Evolutionary conservation across 2,888 invertebrate genomes (phyloP).

Genomic region (Muscina levida): DNA sequence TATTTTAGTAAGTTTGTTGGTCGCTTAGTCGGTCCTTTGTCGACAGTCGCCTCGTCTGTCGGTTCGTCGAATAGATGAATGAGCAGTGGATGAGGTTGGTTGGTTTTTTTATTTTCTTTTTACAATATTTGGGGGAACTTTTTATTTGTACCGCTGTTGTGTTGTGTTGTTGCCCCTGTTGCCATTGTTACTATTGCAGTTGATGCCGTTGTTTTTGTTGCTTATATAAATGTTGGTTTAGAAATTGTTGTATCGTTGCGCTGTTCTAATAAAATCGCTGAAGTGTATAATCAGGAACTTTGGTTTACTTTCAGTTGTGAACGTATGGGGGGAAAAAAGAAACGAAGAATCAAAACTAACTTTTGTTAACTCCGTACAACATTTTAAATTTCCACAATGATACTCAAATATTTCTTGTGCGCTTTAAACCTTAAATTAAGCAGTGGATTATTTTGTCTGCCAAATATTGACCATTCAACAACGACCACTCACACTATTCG

Average conservation of each 20-base stretch:
- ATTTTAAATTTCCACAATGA: conserved; percentile 30
- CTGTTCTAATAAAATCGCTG: conserved; percentile 53
- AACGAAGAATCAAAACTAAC: conserved; percentile 12
- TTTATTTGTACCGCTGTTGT: conserved; percentile 24
- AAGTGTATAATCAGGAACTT: conserved; percentile 55
- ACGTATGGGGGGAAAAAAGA: conserved; percentile 2
- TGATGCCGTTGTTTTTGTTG: conserved; percentile 35
- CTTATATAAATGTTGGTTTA: conserved; percentile 47
- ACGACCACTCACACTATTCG: conserved; percentile 9
- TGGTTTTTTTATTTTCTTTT: conserved; percentile 28
- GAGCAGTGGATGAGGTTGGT: conserved; percentile 26
- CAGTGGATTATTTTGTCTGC: conserved; percentile 16
- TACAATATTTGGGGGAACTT: conserved; percentile 12
- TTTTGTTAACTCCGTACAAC: conserved; percentile 13
- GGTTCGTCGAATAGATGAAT: conserved; percentile 13
- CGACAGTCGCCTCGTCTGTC: conserved; percentile 4
- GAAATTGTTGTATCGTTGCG: conserved; percentile 37
- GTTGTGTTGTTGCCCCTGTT: conserved; percentile 24
- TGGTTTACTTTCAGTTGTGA: conserved; percentile 32
- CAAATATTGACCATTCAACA: neutral
- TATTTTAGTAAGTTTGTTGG: conserved; percentile 28
- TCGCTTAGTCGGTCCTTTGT: neutral
- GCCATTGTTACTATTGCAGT: conserved; percentile 22
- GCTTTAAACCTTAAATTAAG: conserved; percentile 13
- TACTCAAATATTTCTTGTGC: conserved; percentile 20